Conservation (phyloP, 2,888 invertebrate genomes). For the Crossocerus cetratus region DNA sequence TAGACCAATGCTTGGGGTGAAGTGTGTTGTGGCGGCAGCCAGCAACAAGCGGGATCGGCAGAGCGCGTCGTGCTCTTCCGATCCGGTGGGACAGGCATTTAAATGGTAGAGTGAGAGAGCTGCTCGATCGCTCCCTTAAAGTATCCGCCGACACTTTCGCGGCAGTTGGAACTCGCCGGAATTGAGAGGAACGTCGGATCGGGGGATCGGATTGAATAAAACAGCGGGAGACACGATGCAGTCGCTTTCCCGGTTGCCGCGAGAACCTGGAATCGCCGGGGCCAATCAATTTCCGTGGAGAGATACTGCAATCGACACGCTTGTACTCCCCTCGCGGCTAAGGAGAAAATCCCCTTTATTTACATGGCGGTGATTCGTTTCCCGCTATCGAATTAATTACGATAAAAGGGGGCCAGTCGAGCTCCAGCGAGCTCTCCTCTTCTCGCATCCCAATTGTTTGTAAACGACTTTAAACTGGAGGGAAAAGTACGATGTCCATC, state of each 20-base stretch:
- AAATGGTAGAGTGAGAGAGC: too few relatives aligned
- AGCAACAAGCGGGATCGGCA: too few relatives aligned
- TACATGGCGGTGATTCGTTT: conserved; percentile 50
- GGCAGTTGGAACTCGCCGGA: not conserved
- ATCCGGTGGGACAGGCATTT: too few relatives aligned
- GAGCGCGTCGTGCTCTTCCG: too few relatives aligned
- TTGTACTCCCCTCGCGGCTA: not conserved
- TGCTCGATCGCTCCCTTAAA: too few relatives aligned
- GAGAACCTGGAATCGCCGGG: not conserved
- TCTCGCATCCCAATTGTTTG: conserved; percentile 24
- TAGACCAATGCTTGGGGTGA: too few relatives aligned
- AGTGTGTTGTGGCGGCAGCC: too few relatives aligned
- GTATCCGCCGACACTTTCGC: too few relatives aligned
- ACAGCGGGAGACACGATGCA: too few relatives aligned
- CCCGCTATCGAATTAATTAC: conserved; percentile 57
- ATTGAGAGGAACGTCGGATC: not conserved
- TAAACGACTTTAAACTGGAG: conserved; percentile 18
- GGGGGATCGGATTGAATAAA: not conserved
- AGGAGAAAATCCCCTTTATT: conserved; percentile 47
- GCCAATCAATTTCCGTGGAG: conserved; percentile 42
- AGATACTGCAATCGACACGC: conserved; percentile 25
- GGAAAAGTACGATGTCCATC: too few relatives aligned
- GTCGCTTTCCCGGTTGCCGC: too few relatives aligned
- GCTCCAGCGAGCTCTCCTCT: conserved; percentile 19
- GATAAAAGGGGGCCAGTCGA: conserved; percentile 36